Conservation (phyloP, 2,113 vertebrate species). For the Plectropomus leopardus region DNA sequence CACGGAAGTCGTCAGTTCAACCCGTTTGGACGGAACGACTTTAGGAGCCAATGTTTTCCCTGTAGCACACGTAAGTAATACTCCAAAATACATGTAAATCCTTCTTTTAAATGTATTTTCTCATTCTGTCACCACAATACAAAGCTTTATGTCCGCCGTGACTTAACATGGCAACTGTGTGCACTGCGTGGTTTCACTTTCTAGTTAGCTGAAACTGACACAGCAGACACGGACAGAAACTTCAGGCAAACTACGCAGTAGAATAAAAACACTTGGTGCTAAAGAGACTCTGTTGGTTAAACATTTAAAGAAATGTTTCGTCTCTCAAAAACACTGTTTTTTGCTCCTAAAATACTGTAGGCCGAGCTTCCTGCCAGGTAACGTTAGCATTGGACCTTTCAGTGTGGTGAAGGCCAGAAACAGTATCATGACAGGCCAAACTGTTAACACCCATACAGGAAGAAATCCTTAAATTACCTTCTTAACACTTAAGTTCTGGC, state of each 20-base stretch:
- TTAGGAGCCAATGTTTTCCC: conserved; percentile 18
- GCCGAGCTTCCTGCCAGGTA: not conserved
- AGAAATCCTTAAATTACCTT: not conserved
- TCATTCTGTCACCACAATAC: not conserved
- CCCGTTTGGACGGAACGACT: not conserved
- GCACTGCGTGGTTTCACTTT: conserved; percentile 56
- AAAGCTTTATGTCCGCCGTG: not conserved
- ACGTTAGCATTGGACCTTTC: not conserved
- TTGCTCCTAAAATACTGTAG: not conserved
- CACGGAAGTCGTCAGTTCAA: conserved; percentile 55
- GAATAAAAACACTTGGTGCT: not conserved
- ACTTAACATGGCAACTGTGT: not conserved
- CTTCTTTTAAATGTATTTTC: not conserved
- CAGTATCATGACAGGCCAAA: not conserved
- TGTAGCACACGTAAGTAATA: conserved; percentile 59
- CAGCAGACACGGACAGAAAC: not conserved
- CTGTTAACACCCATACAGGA: too few relatives aligned
- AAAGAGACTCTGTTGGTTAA: not conserved
- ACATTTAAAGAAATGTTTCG: not conserved
- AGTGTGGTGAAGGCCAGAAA: conserved; percentile 10
- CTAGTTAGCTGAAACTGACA: not conserved
- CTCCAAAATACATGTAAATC: not conserved
- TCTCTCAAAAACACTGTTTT: too few relatives aligned
- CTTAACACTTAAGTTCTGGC: too few relatives aligned
- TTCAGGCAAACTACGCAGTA: not conserved